phyloP scores from a whole-genome alignment of 2,888 invertebrate genomes.

The Ornithoptera alexandrae region DNA sequence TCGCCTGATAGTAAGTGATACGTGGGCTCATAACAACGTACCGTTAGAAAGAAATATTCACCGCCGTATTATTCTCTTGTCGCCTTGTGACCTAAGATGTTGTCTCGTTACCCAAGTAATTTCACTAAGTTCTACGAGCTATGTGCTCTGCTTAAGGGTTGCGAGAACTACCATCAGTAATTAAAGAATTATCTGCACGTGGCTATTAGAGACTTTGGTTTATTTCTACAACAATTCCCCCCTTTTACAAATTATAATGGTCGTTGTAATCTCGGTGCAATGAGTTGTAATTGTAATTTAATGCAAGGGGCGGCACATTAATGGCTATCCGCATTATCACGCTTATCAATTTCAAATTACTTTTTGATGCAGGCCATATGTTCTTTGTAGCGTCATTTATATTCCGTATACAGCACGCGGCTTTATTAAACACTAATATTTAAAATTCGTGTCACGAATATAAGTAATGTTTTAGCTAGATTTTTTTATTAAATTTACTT shows the following conservation, averaged over 20 bases:
- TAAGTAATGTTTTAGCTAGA: neutral
- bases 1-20: no score
- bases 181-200: conserved; percentile 17
- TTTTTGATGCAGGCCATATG: conserved; percentile 71
- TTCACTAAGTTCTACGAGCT: no score
- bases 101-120: no score
- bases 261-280: conserved; percentile 63
- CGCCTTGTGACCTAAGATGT: no score
- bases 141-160: no score
- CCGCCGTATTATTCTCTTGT: no score
- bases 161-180: no score
- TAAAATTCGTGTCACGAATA: neutral
- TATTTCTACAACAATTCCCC: conserved; percentile 47
- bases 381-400: conserved; percentile 37
- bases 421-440: neutral
- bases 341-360: conserved; percentile 70
- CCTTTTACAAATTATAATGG: conserved; percentile 38
- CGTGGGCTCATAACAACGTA: no score
- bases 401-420: conserved; percentile 16
- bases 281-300: conserved; percentile 65
- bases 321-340: conserved; percentile 63
- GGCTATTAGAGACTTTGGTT: conserved; percentile 43
- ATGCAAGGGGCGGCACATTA: conserved; percentile 68
- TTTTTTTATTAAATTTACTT: neutral
- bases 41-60: no score